phyloP scores from a whole-genome alignment of 2,797 vertebrate genomes.

The Champsocephalus esox region DNA sequence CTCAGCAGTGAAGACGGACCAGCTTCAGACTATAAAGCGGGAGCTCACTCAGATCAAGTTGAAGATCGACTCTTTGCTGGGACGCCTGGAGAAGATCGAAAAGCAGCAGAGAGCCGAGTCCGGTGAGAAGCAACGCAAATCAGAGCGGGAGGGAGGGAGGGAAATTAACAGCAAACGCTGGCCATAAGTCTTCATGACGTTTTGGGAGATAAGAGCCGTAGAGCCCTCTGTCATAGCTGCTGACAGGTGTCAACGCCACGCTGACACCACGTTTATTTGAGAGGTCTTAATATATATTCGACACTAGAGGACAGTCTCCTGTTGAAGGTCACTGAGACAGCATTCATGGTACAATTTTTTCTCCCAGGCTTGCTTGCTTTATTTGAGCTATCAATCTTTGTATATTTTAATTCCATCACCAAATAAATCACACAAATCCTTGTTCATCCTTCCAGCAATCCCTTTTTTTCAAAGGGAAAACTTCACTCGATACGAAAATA shows the following conservation, averaged over 20 bases:
- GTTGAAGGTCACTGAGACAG: constrained; percentile 50
- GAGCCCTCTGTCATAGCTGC: constrained; percentile 71
- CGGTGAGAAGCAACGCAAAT: constrained; percentile 82
- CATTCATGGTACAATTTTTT: not conserved
- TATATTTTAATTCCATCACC: not conserved
- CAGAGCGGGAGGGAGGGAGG: constrained; percentile 15
- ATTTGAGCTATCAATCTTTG: constrained; percentile 7
- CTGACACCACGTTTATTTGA: constrained; percentile 58
- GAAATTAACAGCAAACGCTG: constrained; percentile 67
- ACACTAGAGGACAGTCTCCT: constrained; percentile 23
- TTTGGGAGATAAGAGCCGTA: constrained; percentile 65
- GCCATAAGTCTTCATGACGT: constrained; percentile 78
- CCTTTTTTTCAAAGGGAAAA: no score
- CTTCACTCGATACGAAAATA: no score
- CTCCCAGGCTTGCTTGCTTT: not conserved
- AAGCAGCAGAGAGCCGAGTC: constrained; percentile 95
- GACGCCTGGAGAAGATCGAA: constrained; percentile 98
- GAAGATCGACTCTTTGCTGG: constrained; percentile 98
- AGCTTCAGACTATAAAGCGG: constrained; percentile 97
- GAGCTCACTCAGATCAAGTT: constrained; percentile 99
- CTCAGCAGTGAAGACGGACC: constrained; percentile 95
- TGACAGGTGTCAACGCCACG: constrained; percentile 58
- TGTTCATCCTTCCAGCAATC: not conserved
- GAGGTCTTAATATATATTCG: constrained; percentile 58
- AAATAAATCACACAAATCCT: not conserved